These are phyloP conservation scores for Crocodylus rhombifer DNA, from an alignment of 2,797 vertebrate species.

Conservation along the genomic window DNA sequence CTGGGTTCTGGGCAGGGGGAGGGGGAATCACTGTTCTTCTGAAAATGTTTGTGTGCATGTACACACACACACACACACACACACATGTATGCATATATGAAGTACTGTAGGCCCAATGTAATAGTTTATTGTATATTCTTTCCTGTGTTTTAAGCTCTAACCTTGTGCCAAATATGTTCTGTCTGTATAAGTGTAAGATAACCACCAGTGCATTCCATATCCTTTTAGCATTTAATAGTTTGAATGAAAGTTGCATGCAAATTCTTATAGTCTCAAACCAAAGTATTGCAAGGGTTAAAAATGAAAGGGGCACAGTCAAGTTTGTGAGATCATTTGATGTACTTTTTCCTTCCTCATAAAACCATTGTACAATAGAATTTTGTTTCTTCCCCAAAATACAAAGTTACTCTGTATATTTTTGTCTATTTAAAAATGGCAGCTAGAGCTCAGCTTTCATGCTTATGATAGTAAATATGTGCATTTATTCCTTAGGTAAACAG, in stretches of 20 bases:
- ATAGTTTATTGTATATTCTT: slow-evolving; percentile 31
- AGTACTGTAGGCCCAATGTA: slow-evolving; percentile 43
- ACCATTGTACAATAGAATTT: background rate
- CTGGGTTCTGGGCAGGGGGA: slow-evolving; percentile 38
- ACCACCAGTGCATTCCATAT: background rate
- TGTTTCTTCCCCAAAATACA: slow-evolving; percentile 24
- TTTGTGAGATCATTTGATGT: background rate
- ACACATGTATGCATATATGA: background rate
- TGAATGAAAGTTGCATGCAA: slow-evolving; percentile 28
- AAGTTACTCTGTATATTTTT: background rate
- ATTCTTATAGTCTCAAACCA: background rate
- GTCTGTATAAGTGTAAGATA: slow-evolving; percentile 21
- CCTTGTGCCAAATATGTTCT: slow-evolving; percentile 20
- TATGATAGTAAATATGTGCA: slow-evolving; percentile 9
- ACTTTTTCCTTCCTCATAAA: slow-evolving; percentile 38
- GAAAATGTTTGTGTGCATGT: slow-evolving; percentile 39
- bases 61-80: too few relatives aligned
- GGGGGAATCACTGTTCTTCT: slow-evolving; percentile 32
- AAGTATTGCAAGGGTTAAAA: background rate
- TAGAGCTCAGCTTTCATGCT: background rate
- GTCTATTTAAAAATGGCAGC: slow-evolving; percentile 25
- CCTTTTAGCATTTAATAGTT: background rate
- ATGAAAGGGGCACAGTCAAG: background rate
- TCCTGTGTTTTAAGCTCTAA: slow-evolving; percentile 32
- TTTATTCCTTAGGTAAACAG: background rate